Evolutionary conservation across 1,140 invertebrate genomes (phyloP).

Genomic region (Ridgeia piscesae): DNA sequence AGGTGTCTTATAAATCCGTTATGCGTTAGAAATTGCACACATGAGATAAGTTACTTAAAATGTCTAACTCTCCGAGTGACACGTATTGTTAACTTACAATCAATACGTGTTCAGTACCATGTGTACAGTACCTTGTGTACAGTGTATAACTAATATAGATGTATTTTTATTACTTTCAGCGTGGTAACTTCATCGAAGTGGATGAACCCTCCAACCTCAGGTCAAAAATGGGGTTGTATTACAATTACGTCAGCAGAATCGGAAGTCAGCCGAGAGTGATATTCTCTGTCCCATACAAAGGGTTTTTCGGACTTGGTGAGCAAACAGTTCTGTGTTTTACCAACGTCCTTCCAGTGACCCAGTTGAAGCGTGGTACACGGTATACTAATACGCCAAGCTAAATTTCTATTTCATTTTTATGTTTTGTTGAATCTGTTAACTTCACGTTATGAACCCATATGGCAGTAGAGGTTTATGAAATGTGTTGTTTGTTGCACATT

Average conservation of each 20-base stretch:
- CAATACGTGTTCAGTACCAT: too few species aligned
- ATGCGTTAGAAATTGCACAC: too few species aligned
- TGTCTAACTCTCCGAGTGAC: too few species aligned
- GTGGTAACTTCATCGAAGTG: constrained; percentile 2
- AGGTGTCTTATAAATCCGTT: too few species aligned
- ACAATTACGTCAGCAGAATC: background rate
- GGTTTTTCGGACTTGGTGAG: background rate
- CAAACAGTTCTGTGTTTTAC: background rate
- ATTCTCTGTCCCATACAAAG: constrained; percentile 8
- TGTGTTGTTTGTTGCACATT: background rate
- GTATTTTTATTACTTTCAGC: constrained; percentile 5
- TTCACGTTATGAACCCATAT: too few species aligned
- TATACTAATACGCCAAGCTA: too few species aligned
- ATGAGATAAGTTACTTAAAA: too few species aligned
- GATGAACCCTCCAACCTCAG: background rate
- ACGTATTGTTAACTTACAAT: too few species aligned
- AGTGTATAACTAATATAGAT: background rate
- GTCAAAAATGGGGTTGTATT: background rate
- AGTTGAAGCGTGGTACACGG: background rate
- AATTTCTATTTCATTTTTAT: too few species aligned
- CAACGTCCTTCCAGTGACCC: background rate
- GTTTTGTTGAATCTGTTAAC: too few species aligned
- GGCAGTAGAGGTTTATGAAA: too few species aligned
- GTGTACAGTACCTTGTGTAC: too few species aligned
- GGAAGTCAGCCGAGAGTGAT: background rate